Percentiles rank a stretch among this genome's conserved stretches.
Evolutionary conservation across 2,113 vertebrate genomes (phyloP).

Genomic region (Haemorhous mexicanus): DNA sequence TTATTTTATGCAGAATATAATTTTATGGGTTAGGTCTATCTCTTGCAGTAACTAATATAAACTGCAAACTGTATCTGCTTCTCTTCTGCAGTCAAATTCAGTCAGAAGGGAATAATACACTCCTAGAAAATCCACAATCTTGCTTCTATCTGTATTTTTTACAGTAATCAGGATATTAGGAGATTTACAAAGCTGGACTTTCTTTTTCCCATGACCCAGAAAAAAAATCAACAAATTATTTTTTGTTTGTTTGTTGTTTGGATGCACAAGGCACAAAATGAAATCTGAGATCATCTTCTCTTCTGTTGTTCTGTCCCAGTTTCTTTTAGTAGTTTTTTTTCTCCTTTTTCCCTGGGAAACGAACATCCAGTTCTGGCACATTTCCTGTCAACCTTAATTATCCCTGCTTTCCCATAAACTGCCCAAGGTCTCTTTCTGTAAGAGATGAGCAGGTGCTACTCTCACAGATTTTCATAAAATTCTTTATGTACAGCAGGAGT

Average conservation of each 20-base stretch:
- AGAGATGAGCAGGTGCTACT: constrained; percentile 8
- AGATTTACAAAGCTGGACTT: not conserved
- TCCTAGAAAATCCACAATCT: not conserved
- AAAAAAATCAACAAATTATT: constrained; percentile 23
- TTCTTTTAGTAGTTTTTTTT: not conserved
- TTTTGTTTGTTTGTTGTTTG: constrained; percentile 10
- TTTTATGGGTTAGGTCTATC: not conserved
- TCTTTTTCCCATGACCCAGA: constrained; percentile 33
- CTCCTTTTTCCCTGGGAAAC: constrained; percentile 10
- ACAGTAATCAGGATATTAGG: constrained; percentile 1
- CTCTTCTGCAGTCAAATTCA: not conserved
- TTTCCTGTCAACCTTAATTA: constrained; percentile 45
- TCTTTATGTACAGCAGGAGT: not conserved
- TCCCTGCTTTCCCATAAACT: constrained; percentile 2
- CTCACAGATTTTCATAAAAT: not conserved
- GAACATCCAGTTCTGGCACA: constrained; percentile 43
- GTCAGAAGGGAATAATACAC: not conserved
- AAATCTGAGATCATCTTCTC: constrained; percentile 28
- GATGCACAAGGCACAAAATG: not conserved
- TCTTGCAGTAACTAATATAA: not conserved
- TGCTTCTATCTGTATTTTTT: constrained; percentile 8
- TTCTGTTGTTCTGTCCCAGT: constrained; percentile 13
- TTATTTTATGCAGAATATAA: not conserved
- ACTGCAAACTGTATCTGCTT: not conserved
- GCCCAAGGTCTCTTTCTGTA: not conserved